Evolutionary conservation across 1,140 invertebrate species (phyloP), one percentile per base, ranked within the genome.

Genomic region (Melitaea cinxia): DNA sequence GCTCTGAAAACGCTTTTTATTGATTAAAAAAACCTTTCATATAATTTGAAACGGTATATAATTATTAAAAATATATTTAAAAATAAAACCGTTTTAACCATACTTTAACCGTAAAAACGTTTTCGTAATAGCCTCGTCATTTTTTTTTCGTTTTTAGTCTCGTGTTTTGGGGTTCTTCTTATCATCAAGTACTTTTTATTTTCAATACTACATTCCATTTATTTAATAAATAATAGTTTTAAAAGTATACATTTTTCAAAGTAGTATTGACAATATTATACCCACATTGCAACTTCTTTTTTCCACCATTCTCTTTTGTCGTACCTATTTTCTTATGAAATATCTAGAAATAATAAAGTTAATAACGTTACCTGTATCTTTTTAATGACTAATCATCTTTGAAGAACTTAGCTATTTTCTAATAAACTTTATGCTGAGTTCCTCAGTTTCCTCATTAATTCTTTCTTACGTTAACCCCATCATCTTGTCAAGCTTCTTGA

Each of bases 401-500:
- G 58, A 66, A 53, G 65, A 72, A 65, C 53, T 70, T 72, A 47
- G 60, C 59, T 55, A 68, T 67, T 69, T 59, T 61, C 56, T 64
- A 62, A 52, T 68, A 59, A 66, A 63, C 33, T 54, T 76, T 65
- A 67, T 61, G 69, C 63, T 81, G 64, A 77, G 62, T 66, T 59
- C 65, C 70, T 61, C 60, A 62, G 73, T 64, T 63, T 71, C 71
- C 68, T 70, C 69, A 75, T 77, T 75, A 80, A 74, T 75, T 74
- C 58, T 72, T 72, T 80, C 70, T 78, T 15, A 78, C 39, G 65
- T 49, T 72, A 74, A 79, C 78, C 75, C 75, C 26, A 66, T 80
- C 79, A 82, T 82, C 65, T 71, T 80, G 33, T 87, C 82, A 81
- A 75, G 78, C 84, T 85, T 85, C 57, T 74, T 77, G 65, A 59